Conservation (phyloP, 2,113 vertebrate genomes). For the Chionodraco myersi region DNA sequence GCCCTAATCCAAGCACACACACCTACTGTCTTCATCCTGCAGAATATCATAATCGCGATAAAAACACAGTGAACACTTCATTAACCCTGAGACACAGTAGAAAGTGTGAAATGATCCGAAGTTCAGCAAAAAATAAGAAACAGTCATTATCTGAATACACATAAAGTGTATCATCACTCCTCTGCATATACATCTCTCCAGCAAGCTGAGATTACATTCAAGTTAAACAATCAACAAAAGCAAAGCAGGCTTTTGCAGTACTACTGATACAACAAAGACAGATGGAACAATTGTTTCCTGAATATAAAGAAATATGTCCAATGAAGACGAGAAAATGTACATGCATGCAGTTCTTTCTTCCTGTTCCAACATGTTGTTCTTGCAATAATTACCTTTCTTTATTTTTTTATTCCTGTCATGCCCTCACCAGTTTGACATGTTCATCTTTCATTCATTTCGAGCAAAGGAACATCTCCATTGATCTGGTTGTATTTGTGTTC, state of each 20-base stretch:
- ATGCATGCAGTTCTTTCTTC: background rate
- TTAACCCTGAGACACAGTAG: slow-evolving; percentile 19
- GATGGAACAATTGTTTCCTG: background rate
- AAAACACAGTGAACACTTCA: slow-evolving; percentile 6
- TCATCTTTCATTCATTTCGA: background rate
- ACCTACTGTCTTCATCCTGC: background rate
- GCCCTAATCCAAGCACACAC: too few species aligned
- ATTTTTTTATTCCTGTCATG: slow-evolving; percentile 2
- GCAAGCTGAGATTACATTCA: slow-evolving; percentile 1
- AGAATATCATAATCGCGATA: slow-evolving; percentile 15
- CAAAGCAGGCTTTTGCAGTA: background rate
- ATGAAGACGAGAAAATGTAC: background rate
- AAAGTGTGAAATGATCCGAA: background rate
- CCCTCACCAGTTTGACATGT: background rate
- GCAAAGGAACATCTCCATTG: background rate
- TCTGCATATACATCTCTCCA: background rate
- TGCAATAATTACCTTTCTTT: background rate
- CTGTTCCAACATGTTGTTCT: background rate
- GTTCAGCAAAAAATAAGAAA: slow-evolving; percentile 1
- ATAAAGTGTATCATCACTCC: background rate
- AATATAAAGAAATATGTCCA: background rate
- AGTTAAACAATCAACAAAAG: slow-evolving; percentile 16
- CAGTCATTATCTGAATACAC: slow-evolving; percentile 31
- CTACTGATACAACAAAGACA: background rate
- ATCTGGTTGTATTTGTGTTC: background rate